Evolutionary conservation across 2,888 invertebrate genomes (phyloP).

Genomic region (Agriopis marginaria): DNA sequence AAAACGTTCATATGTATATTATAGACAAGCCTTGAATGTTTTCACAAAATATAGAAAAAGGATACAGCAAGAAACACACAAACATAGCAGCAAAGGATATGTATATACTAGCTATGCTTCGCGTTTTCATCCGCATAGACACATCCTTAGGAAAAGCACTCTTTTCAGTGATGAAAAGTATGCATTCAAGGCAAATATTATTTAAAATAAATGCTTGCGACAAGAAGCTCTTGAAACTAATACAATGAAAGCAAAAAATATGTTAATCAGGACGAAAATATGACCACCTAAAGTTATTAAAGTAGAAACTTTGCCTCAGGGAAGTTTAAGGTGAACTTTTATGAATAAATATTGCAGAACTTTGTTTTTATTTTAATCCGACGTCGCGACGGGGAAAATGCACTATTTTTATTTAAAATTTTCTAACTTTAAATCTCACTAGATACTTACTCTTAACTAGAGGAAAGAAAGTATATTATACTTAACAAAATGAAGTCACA

Average conservation of each 20-base stretch:
- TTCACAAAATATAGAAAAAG: no score
- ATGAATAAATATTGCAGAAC: constrained; percentile 32
- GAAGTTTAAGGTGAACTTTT: constrained; percentile 25
- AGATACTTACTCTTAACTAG: neutral
- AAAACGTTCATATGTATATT: no score
- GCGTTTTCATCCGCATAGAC: no score
- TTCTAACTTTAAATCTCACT: constrained; percentile 6
- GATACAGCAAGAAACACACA: no score
- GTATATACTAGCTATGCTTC: no score
- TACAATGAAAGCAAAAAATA: constrained; percentile 16
- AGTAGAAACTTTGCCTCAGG: constrained; percentile 24
- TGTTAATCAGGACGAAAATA: constrained; percentile 22
- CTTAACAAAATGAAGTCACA: neutral
- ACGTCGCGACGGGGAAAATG: constrained; percentile 11
- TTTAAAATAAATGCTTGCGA: constrained; percentile 1
- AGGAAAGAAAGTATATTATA: neutral
- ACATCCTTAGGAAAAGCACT: no score
- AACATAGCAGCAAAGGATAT: no score
- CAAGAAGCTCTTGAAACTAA: constrained; percentile 10
- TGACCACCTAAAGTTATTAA: constrained; percentile 12
- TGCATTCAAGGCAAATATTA: neutral
- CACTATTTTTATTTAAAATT: constrained; percentile 2
- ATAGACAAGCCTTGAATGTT: no score
- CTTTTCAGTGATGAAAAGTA: neutral
- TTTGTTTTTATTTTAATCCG: constrained; percentile 28